Evolutionary conservation across 2,888 invertebrate genomes (phyloP).

Genomic region (Philaethria dido): DNA sequence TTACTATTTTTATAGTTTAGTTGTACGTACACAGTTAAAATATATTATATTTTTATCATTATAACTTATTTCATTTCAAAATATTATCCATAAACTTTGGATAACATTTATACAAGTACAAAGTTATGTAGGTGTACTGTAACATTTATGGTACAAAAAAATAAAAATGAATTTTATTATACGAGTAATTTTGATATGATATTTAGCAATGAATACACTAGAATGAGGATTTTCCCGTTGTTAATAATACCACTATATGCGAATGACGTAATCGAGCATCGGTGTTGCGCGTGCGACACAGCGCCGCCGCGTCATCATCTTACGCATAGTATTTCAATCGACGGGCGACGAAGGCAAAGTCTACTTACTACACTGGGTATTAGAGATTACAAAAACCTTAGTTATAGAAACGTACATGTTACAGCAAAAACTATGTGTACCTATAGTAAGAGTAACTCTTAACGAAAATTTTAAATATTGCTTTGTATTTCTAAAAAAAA

Average conservation of each 20-base stretch:
- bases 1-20: no score
- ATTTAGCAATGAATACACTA: not conserved
- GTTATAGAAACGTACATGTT: not conserved
- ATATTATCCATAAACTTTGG: not conserved
- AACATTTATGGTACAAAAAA: not conserved
- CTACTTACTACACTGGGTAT: slow-evolving; percentile 15
- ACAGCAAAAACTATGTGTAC: no score
- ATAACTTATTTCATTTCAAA: not conserved
- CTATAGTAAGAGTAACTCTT: no score
- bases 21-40: no score
- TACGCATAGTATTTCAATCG: slow-evolving; percentile 22
- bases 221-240: slow-evolving; percentile 32
- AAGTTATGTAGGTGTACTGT: not conserved
- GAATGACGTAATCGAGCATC: slow-evolving; percentile 37
- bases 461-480: no score
- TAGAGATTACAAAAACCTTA: slow-evolving; percentile 2
- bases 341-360: slow-evolving; percentile 33
- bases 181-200: not conserved
- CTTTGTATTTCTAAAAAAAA: no score
- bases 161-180: not conserved
- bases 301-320: slow-evolving; percentile 30
- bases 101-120: not conserved
- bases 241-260: slow-evolving; percentile 23
- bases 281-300: slow-evolving; percentile 33
- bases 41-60: no score